Conservation (phyloP, 2,113 vertebrate species). For the Sminthopsis crassicaudata region DNA sequence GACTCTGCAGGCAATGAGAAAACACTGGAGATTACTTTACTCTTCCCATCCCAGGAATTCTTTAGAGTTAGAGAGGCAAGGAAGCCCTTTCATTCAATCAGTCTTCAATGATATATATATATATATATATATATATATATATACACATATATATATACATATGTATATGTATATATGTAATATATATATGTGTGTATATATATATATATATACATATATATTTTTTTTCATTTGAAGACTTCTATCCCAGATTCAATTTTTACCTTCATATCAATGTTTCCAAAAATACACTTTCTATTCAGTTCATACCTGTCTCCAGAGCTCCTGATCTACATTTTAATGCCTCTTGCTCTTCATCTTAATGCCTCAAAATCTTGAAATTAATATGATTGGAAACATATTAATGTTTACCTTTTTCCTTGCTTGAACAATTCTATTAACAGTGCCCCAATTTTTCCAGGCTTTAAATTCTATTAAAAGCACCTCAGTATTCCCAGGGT, state of each 20-base stretch:
- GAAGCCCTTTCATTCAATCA: neutral
- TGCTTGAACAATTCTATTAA: neutral
- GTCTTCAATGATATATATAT: neutral
- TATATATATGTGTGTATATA: no score
- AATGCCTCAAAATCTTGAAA: neutral
- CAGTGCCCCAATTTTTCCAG: neutral
- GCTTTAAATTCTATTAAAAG: neutral
- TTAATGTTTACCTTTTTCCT: neutral
- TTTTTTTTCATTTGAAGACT: neutral
- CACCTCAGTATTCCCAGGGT: neutral
- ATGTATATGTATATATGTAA: no score
- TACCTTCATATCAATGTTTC: neutral
- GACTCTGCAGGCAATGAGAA: slow-evolving; percentile 43
- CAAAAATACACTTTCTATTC: neutral
- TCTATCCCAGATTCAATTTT: neutral
- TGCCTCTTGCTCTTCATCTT: neutral
- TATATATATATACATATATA: no score
- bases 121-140: no score
- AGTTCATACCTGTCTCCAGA: neutral
- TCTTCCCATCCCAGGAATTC: slow-evolving; percentile 73
- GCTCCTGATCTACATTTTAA: neutral
- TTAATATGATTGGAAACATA: neutral
- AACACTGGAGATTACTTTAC: slow-evolving; percentile 68
- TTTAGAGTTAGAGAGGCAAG: neutral
- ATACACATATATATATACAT: no score